Conservation (phyloP, 2,113 vertebrate species). For the Theristicus caerulescens region DNA sequence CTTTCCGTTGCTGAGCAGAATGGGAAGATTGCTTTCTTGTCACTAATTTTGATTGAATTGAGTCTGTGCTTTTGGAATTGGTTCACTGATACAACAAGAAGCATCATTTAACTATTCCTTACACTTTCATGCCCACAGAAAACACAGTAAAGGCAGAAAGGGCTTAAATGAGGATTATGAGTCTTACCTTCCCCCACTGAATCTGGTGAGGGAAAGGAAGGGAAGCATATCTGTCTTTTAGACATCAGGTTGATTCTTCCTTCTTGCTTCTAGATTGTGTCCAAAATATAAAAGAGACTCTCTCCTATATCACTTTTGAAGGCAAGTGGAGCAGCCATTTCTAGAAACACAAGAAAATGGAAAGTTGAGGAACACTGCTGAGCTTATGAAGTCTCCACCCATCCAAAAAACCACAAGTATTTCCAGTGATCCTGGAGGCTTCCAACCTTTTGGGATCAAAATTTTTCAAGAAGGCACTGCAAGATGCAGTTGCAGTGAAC, state of each 20-base stretch:
- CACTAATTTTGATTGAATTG: slow-evolving; percentile 74
- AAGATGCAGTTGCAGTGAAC: not conserved
- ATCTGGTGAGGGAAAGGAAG: not conserved
- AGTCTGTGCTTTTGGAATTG: slow-evolving; percentile 45
- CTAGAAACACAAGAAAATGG: not conserved
- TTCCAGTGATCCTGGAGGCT: not conserved
- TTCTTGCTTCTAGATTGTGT: not conserved
- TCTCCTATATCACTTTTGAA: not conserved
- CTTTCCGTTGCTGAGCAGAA: slow-evolving; percentile 46
- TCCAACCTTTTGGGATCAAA: not conserved
- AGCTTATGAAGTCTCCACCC: not conserved
- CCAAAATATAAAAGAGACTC: not conserved
- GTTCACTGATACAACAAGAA: slow-evolving; percentile 52
- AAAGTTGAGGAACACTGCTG: not conserved
- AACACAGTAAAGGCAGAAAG: not conserved
- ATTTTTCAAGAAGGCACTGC: not conserved
- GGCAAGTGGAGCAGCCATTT: not conserved
- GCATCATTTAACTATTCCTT: slow-evolving; percentile 63
- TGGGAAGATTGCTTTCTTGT: slow-evolving; percentile 65
- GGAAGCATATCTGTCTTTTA: not conserved
- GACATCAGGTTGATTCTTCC: not conserved
- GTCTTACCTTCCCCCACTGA: not conserved
- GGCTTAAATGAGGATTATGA: not conserved
- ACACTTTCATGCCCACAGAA: not conserved
- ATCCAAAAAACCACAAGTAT: not conserved